Evolutionary conservation across 2,888 invertebrate species (phyloP), one percentile per base, ranked within the genome.

Genomic region (Hydropsyche betteni): DNA sequence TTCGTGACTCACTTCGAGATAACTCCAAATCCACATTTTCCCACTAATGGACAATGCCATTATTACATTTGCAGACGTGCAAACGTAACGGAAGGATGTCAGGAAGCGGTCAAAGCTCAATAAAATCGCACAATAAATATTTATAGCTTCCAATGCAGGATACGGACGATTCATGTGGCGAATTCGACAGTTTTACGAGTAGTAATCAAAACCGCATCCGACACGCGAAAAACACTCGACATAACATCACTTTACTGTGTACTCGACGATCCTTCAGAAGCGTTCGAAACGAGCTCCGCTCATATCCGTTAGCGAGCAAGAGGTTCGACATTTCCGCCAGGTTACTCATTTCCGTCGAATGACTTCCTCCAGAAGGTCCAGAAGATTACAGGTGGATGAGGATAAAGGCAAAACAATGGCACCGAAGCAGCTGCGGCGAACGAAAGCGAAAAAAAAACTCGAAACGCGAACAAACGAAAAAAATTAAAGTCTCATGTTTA

Each of bases 291-390:
- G 70, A 51, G 70, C 14, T 51, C 14, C 33, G 70, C 70, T 70
- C 70, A 70, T 70, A 70, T 70, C 70, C 70, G 70, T 16, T 33
- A 16, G 16, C 33, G 5, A 4, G 44, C 44, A 10, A 24, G 44
- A 53, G 34, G 70, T 38, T 53, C 53, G 5, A 16, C 70, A 64
- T 69, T 70, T 70, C 70, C 70, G 70, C 44, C 70, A 53, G 52
- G n/a, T 70, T 53, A 53, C 70, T 53, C 52, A 70, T 70, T 69
- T 70, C 70, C 70, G 70, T 51, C 34, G 4, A 51, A n/a, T n/a
- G 38, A 10, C 44, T 38, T 69, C 55, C 44, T 69, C 55, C 2
- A 4, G 16, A 1, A 14, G 16, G 34, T 36, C 36, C 36, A 36
- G 64, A 34, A 64, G 64, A 64, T 64, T 64, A 34, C 64, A 64